Evolutionary conservation across 64 coral and sea anemone genomes (phyloP).

Genomic region (Pocillopora verrucosa): DNA sequence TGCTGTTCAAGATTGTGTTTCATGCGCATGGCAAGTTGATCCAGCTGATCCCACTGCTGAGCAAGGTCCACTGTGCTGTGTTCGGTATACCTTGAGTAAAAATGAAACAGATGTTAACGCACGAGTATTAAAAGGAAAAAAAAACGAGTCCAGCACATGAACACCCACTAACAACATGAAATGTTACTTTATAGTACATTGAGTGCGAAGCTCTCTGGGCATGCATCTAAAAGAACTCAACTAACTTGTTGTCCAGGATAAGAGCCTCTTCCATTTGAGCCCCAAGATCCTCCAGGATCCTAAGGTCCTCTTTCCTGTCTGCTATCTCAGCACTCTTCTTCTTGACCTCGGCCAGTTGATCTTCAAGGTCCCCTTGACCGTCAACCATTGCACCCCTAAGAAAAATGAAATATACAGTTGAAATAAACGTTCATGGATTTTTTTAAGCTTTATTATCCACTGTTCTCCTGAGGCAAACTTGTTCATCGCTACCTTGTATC

Average conservation of each 20-base stretch:
- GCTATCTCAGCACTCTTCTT: constrained; percentile 94
- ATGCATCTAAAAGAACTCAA: not conserved
- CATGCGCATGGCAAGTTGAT: constrained; percentile 99
- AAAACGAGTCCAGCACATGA: not conserved
- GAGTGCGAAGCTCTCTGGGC: too few relatives aligned
- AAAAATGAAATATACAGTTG: not conserved
- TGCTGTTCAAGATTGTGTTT: constrained; percentile 99
- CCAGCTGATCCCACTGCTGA: constrained; percentile 98
- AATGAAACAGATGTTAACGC: not conserved
- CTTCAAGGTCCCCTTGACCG: constrained; percentile 94
- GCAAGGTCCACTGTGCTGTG: constrained; percentile 98
- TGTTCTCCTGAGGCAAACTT: too few relatives aligned
- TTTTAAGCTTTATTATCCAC: not conserved
- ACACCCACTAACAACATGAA: too few relatives aligned
- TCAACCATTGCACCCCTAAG: constrained; percentile 92
- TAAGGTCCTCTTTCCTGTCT: constrained; percentile 93
- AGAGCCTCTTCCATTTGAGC: constrained; percentile 99
- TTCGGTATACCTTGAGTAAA: constrained; percentile 79
- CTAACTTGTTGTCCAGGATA: constrained; percentile 97
- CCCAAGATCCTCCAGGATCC: constrained; percentile 93
- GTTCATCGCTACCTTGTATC: constrained; percentile 64
- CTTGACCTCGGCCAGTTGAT: constrained; percentile 86
- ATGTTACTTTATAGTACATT: too few relatives aligned
- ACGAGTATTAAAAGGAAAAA: not conserved
- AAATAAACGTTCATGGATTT: not conserved